Conservation (phyloP, 2,113 vertebrate species). For the Glaucidium brasilianum region DNA sequence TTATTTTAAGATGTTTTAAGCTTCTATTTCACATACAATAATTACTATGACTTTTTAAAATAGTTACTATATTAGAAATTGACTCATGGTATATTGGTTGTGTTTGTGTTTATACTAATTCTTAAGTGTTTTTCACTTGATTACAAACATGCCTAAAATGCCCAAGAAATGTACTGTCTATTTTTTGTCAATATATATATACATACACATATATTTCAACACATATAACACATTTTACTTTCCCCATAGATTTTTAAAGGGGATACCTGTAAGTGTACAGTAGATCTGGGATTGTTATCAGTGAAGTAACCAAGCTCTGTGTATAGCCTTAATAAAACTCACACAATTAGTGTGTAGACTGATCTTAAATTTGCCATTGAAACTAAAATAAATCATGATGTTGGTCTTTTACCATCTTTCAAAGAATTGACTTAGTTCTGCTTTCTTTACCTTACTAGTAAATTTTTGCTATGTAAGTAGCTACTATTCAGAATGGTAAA, state of each 20-base stretch:
- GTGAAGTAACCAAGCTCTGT: background rate
- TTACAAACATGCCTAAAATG: background rate
- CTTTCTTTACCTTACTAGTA: background rate
- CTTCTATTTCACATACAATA: background rate
- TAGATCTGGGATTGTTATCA: background rate
- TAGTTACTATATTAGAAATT: background rate
- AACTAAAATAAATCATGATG: background rate
- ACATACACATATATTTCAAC: background rate
- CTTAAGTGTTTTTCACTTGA: background rate
- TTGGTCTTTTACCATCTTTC: background rate
- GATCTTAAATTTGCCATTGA: background rate
- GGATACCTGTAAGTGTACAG: background rate
- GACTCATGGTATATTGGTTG: background rate
- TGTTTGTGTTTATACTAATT: background rate
- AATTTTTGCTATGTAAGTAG: background rate
- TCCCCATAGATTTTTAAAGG: background rate
- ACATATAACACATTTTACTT: background rate
- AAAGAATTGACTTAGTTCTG: background rate
- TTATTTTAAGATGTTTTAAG: background rate
- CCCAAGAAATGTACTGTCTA: background rate
- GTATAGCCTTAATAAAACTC: background rate
- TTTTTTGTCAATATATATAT: background rate
- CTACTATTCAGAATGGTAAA: background rate
- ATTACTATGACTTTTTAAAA: background rate
- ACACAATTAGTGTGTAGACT: background rate